Percentiles rank a stretch among this genome's conserved stretches.
Evolutionary conservation across 2,888 invertebrate genomes (phyloP).

Genomic region (Eurytoma californica): DNA sequence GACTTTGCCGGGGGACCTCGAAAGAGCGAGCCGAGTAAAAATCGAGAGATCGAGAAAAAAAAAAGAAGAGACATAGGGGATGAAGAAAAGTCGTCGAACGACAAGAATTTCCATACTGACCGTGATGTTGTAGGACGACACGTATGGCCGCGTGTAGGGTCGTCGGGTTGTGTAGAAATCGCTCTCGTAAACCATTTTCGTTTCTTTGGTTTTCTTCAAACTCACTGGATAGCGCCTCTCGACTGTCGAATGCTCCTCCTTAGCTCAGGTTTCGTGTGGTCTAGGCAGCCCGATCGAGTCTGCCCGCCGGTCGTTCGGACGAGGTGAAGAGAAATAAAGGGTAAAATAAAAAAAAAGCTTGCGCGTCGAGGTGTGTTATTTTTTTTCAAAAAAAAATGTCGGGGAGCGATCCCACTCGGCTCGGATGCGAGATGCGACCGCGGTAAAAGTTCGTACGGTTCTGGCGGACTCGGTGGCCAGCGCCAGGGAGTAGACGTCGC

Average conservation of each 20-base stretch:
- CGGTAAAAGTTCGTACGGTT: slow-evolving; percentile 73
- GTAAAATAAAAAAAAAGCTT: slow-evolving; percentile 10
- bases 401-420: slow-evolving; percentile 38
- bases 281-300: slow-evolving; percentile 50
- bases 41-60: slow-evolving; percentile 55
- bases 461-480: slow-evolving; percentile 61
- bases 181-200: slow-evolving; percentile 93
- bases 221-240: slow-evolving; percentile 46
- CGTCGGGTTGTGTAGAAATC: slow-evolving; percentile 94
- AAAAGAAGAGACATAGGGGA: slow-evolving; percentile 1
- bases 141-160: slow-evolving; percentile 85
- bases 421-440: slow-evolving; percentile 65
- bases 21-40: slow-evolving; percentile 57
- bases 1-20: slow-evolving; percentile 56
- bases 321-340: slow-evolving; percentile 13
- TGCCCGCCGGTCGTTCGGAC: slow-evolving; percentile 29
- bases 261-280: slow-evolving; percentile 17
- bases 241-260: slow-evolving; percentile 24
- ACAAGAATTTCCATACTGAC: slow-evolving; percentile 78
- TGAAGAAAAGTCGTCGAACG: background rate
- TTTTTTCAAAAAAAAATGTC: no score
- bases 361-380: slow-evolving; percentile 19
- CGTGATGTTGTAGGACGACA: slow-evolving; percentile 87
- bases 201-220: slow-evolving; percentile 59
- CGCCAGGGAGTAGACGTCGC: slow-evolving; percentile 44